Evolutionary conservation across 2,797 vertebrate species (phyloP).

Genomic region (Malurus leucopterus): DNA sequence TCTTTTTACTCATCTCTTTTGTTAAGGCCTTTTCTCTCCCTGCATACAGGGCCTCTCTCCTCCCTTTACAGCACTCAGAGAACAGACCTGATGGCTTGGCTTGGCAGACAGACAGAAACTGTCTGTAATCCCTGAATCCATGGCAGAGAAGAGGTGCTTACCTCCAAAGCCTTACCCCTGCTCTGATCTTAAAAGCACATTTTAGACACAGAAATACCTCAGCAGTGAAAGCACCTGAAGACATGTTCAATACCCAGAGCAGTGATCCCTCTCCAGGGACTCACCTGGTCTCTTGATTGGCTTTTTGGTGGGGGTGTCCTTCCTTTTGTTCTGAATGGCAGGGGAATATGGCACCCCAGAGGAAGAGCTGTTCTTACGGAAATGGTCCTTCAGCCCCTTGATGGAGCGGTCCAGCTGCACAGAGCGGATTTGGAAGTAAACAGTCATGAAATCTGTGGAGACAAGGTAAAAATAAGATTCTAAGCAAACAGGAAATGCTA

Average conservation of each 20-base stretch:
- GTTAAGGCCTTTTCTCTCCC: background rate
- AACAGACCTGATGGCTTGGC: background rate
- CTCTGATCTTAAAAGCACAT: background rate
- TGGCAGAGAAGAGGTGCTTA: background rate
- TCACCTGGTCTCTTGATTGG: slow-evolving; percentile 91
- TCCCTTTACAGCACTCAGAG: background rate
- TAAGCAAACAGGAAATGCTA: background rate
- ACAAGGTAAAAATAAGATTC: background rate
- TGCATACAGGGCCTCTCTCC: background rate
- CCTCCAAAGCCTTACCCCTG: background rate
- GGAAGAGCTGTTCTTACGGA: slow-evolving; percentile 93
- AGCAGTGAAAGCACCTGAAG: background rate
- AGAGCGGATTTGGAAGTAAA: slow-evolving; percentile 96
- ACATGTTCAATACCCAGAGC: rapidly evolving
- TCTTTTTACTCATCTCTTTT: background rate
- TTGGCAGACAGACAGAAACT: background rate
- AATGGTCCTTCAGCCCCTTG: slow-evolving; percentile 93
- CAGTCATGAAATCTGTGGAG: slow-evolving; percentile 95
- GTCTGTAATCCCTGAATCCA: background rate
- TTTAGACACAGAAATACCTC: background rate
- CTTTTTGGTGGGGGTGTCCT: slow-evolving; percentile 97
- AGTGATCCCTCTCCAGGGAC: background rate
- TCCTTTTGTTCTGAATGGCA: slow-evolving; percentile 92
- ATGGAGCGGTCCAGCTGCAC: slow-evolving; percentile 94
- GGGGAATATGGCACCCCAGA: slow-evolving; percentile 91